Evolutionary conservation across 2,888 invertebrate species (phyloP).

Genomic region (Tenthredo distinguenda): DNA sequence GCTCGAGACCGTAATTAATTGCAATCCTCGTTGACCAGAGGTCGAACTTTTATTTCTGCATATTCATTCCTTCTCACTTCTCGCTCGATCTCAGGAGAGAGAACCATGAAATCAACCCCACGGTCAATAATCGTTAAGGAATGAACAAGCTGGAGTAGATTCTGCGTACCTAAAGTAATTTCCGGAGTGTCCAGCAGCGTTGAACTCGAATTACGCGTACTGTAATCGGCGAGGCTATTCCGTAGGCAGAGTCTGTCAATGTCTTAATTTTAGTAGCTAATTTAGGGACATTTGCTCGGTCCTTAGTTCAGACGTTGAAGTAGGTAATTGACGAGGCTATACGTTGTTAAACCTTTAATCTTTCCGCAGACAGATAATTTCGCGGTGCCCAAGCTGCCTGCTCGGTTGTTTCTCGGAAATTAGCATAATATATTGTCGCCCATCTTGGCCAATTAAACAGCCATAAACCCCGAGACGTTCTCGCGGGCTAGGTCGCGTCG

Average conservation of each 20-base stretch:
- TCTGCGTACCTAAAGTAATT: background rate
- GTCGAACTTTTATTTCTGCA: conserved; percentile 26
- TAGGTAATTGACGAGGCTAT: conserved; percentile 9
- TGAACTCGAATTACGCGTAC: background rate
- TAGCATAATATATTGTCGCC: conserved; percentile 71
- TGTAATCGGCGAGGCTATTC: background rate
- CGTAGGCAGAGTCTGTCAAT: background rate
- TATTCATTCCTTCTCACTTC: background rate
- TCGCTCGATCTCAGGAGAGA: background rate
- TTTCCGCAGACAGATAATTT: conserved; percentile 47
- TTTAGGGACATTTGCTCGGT: background rate
- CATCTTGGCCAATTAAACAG: conserved; percentile 67
- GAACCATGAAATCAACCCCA: background rate
- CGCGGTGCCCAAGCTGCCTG: conserved; percentile 14
- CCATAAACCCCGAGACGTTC: conserved; percentile 67
- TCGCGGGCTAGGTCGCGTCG: conserved; percentile 53
- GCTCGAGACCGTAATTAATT: conserved; percentile 49
- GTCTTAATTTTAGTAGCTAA: background rate
- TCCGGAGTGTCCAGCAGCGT: background rate
- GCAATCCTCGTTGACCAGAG: conserved; percentile 41
- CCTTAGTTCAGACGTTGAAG: conserved; percentile 2
- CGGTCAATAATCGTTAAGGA: background rate
- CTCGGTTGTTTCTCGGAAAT: conserved; percentile 64
- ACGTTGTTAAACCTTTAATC: conserved; percentile 39
- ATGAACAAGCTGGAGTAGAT: background rate